Percentiles rank a stretch among this genome's conserved stretches.
These are phyloP conservation scores for Callipepla californica DNA, from an alignment of 2,113 vertebrate genomes.

Conservation along the genomic window DNA sequence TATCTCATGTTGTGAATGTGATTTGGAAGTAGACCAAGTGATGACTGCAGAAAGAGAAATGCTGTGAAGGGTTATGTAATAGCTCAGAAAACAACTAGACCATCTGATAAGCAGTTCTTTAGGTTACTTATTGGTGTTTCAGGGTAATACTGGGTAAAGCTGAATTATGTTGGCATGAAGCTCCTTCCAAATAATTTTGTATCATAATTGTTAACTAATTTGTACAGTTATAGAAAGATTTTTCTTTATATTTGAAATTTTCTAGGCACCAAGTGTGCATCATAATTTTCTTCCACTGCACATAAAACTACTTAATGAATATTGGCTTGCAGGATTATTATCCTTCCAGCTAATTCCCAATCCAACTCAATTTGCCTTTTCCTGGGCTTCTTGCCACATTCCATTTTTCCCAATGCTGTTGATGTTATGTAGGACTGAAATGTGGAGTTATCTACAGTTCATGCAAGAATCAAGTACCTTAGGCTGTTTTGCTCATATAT, in stretches of 20 bases:
- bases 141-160: neutral
- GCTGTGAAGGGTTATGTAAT: neutral
- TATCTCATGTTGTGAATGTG: neutral
- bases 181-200: neutral
- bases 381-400: constrained; percentile 68
- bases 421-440: constrained; percentile 68
- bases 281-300: constrained; percentile 37
- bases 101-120: neutral
- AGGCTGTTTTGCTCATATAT: constrained; percentile 54
- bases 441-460: constrained; percentile 65
- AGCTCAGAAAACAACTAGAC: constrained; percentile 1
- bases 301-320: constrained; percentile 71
- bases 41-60: neutral
- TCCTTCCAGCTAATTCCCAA: constrained; percentile 52
- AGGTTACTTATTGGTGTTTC: neutral
- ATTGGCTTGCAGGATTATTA: constrained; percentile 61
- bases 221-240: constrained; percentile 35
- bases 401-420: constrained; percentile 52
- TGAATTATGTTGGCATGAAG: neutral
- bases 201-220: neutral
- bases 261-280: constrained; percentile 28
- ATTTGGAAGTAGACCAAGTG: neutral
- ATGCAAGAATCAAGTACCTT: constrained; percentile 63
- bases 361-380: constrained; percentile 35
- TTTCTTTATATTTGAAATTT: constrained; percentile 40